Base-by-base conservation (phyloP, 2,113 vertebrate genomes). In the Romanogobio albipinnatus region DNA sequence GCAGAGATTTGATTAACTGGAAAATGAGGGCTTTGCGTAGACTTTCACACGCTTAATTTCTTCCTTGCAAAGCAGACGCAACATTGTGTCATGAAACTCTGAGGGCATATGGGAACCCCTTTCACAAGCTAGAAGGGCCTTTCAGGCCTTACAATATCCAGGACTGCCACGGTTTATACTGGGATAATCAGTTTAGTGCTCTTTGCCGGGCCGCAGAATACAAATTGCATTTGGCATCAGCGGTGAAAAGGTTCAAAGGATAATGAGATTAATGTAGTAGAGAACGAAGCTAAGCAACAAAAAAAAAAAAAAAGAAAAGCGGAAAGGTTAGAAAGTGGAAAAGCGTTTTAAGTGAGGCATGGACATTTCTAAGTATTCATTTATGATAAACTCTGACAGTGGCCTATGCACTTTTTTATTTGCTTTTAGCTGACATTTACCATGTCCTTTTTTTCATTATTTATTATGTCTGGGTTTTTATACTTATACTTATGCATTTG, bases 1-100 rank as follows among this genome's bases (percentile, higher is more conserved):
- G 96, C 96, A 96, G 96, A 98, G 98, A 99, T 99, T 98, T 98
- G 97, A 99, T 99, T 99, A 99, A 97, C 97, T 98, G 97, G 97
- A 99, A 98, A 99, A 99, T 98, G 97, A 98, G 97, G 96, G 97
- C 97, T 98, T 98, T 98, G 97, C 97, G 96, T 97, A 99, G 97
- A 98, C 96, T 97, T 99, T 99, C 98, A 98, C 97, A 99, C 96
- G 97, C 97, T 99, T 98, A 98, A 98, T 99, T 99, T 99, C 98
- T 97, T 97, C 96, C 96, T 97, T 97, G 96, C 96, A 98, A 97
- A 97, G 96, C 96, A 98, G 97, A 96, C 94, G 96, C 97, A 99
- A 98, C 97, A 97, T 97, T 98, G 97, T 98, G 97, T 97, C 96
- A 96, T 96, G 97, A 97, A 99, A 97, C 97, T 98, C 96, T 94